Percentiles rank a stretch among this genome's conserved stretches.
Evolutionary conservation across 2,113 vertebrate genomes (phyloP).

Genomic region (Pitta sordida): DNA sequence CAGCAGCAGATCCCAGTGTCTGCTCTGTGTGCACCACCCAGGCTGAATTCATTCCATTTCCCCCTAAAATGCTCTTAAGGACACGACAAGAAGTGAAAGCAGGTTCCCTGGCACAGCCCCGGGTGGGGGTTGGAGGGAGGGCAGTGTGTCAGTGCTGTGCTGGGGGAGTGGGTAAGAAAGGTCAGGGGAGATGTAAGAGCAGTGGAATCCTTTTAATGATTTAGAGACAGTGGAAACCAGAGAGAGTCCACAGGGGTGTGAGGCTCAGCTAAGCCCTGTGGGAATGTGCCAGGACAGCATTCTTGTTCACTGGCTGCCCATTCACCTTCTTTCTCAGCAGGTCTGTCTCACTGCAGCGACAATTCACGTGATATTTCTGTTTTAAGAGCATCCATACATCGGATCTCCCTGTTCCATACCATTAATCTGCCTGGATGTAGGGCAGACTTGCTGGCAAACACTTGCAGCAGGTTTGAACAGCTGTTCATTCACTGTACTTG

Average conservation of each 20-base stretch:
- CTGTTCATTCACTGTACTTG: background rate
- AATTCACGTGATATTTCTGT: background rate
- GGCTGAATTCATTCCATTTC: background rate
- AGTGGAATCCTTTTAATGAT: background rate
- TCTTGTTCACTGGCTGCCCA: conserved; percentile 1
- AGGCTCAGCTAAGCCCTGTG: background rate
- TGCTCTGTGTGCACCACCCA: background rate
- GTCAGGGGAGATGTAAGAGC: background rate
- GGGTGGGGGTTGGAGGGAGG: background rate
- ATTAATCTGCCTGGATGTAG: background rate
- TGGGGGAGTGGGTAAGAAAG: background rate
- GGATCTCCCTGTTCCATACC: background rate
- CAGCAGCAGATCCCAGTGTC: background rate
- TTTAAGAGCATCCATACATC: background rate
- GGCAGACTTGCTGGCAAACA: background rate
- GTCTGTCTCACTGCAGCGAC: background rate
- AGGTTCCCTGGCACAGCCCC: background rate
- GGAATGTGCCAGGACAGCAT: conserved; percentile 34
- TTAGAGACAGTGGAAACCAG: background rate
- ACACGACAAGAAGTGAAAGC: background rate
- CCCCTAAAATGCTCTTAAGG: background rate
- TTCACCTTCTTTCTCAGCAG: conserved; percentile 2
- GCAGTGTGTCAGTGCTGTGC: background rate
- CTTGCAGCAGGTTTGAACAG: background rate
- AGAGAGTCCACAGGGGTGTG: background rate